Evolutionary conservation across 2,888 invertebrate genomes (phyloP).

Genomic region (Scaptomyza polygonia): DNA sequence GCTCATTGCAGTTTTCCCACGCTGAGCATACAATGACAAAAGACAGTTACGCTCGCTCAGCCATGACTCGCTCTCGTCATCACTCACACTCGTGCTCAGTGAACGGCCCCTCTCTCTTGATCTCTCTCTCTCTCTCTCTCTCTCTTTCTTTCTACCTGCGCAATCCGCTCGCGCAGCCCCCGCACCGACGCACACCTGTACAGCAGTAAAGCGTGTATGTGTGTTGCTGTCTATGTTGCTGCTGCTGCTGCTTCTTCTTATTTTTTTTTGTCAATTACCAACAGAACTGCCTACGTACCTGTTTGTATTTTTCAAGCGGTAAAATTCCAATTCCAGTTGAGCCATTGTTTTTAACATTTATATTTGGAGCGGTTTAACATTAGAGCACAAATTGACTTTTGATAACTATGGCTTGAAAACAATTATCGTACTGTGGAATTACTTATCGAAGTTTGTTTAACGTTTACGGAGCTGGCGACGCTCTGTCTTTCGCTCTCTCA

Average conservation of each 20-base stretch:
- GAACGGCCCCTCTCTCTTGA: slow-evolving; percentile 20
- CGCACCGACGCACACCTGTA: slow-evolving; percentile 61
- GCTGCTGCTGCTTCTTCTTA: slow-evolving; percentile 48
- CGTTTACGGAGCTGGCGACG: too few species aligned
- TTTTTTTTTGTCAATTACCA: slow-evolving; percentile 66
- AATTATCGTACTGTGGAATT: slow-evolving; percentile 24
- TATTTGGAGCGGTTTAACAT: slow-evolving; percentile 16
- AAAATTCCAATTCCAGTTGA: slow-evolving; percentile 30
- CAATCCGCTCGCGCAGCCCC: slow-evolving; percentile 56
- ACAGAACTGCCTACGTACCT: slow-evolving; percentile 77
- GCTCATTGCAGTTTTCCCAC: slow-evolving; percentile 66
- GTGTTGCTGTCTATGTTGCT: slow-evolving; percentile 30
- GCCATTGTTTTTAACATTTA: slow-evolving; percentile 33
- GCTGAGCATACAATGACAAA: slow-evolving; percentile 54
- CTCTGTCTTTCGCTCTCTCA: slow-evolving; percentile 15
- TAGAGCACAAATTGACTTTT: slow-evolving; percentile 12
- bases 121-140: slow-evolving; percentile 20
- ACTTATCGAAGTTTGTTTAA: slow-evolving; percentile 38
- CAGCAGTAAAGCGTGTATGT: slow-evolving; percentile 13
- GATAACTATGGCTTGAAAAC: slow-evolving; percentile 18
- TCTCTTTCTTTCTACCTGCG: slow-evolving; percentile 56
- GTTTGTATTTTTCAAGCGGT: slow-evolving; percentile 48
- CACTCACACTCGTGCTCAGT: slow-evolving; percentile 41
- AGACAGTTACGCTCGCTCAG: slow-evolving; percentile 72
- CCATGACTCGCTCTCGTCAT: slow-evolving; percentile 58